These are phyloP conservation scores for Scrobipalpa atriplicella DNA, from an alignment of 2,888 invertebrate genomes.

Conservation along the genomic window DNA sequence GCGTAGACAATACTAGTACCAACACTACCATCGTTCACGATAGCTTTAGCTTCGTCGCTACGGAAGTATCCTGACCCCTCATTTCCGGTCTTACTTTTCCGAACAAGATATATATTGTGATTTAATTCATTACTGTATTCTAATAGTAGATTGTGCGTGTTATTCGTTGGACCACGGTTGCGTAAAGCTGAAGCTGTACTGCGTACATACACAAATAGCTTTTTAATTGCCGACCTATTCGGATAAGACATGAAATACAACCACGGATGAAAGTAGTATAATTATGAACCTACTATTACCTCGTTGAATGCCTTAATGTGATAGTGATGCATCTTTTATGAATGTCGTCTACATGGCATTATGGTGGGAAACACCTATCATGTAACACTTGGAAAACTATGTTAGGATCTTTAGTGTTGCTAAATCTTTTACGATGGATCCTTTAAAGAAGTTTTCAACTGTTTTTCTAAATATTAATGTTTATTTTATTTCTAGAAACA, in stretches of 20 bases:
- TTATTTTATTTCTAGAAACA: conserved; percentile 74
- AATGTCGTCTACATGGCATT: conserved; percentile 4
- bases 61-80: conserved; percentile 2
- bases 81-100: not conserved
- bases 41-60: not conserved
- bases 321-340: not conserved
- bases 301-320: conserved; percentile 5
- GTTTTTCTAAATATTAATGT: not conserved
- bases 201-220: conserved; percentile 52
- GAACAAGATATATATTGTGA: not conserved
- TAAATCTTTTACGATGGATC: not conserved
- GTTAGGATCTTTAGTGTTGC: not conserved
- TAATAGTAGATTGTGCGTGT: conserved; percentile 14
- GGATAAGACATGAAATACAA: conserved; percentile 39
- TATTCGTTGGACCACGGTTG: conserved; percentile 31
- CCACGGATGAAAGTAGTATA: conserved; percentile 28
- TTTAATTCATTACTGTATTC: conserved; percentile 23
- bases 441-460: not conserved
- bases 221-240: conserved; percentile 56
- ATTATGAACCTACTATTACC: conserved; percentile 21
- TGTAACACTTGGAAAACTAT: not conserved
- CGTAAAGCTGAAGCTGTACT: conserved; percentile 22
- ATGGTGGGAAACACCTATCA: not conserved
- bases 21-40: not conserved
- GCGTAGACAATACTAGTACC: not conserved